Conservation (phyloP, 2,888 invertebrate species). For the Sesamia inferens region DNA sequence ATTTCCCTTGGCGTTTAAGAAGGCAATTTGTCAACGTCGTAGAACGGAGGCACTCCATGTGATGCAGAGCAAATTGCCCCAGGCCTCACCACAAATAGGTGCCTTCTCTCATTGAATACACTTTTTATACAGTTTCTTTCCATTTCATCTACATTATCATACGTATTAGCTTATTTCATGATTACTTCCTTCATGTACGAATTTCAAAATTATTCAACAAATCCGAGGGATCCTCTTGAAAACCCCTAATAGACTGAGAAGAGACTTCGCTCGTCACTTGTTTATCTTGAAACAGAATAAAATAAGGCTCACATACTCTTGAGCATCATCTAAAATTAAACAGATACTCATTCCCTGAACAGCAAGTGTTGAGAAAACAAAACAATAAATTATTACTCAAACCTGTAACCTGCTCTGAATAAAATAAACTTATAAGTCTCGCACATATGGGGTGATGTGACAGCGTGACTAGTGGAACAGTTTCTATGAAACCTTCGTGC, state of each 20-base stretch:
- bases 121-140: constrained; percentile 44
- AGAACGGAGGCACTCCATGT: constrained; percentile 51
- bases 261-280: constrained; percentile 14
- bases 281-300: constrained; percentile 31
- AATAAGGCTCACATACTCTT: constrained; percentile 7
- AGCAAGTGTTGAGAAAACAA: constrained; percentile 13
- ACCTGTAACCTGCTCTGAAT: neutral
- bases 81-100: constrained; percentile 40
- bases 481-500: too few species aligned
- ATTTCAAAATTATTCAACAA: constrained; percentile 49
- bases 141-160: constrained; percentile 59
- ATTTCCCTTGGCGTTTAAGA: constrained; percentile 73
- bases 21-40: constrained; percentile 78
- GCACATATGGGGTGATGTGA: too few species aligned
- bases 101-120: constrained; percentile 45
- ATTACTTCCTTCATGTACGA: constrained; percentile 45
- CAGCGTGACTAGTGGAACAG: too few species aligned
- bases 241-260: constrained; percentile 15
- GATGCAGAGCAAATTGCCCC: constrained; percentile 42
- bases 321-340: constrained; percentile 9
- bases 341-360: constrained; percentile 5
- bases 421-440: constrained; percentile 18
- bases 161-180: constrained; percentile 53
- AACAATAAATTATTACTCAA: constrained; percentile 3
- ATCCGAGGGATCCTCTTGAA: constrained; percentile 27